Base-by-base conservation (phyloP, 2,113 vertebrate genomes). In the Turnix velox region DNA sequence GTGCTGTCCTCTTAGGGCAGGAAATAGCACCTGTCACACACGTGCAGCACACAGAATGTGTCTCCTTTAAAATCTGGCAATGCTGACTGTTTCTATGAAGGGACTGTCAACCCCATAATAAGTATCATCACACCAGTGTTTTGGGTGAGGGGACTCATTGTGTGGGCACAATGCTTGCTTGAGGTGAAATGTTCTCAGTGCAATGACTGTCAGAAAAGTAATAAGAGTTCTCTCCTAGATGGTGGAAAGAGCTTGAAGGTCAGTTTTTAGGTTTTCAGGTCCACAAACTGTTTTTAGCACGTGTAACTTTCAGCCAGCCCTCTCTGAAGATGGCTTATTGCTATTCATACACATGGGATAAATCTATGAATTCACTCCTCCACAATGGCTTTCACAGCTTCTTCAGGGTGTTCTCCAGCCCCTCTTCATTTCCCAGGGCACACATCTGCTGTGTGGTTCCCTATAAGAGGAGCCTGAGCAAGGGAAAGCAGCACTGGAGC, bases 261-360 rank as follows among this genome's bases (percentile, higher is more conserved):
- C 63, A 79, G 35, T 8, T 66, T 95, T 77, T 78, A 77, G 75
- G 96, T 97, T 96, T 97, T 93, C 92, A 97, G 96, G 94, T 96
- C 94, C 84, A 37, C 94, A 84, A 14, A 84, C 69, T 69, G 28
- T 76, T 71, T 6, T 1, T 9, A 79, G 74, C 55, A 22, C 1
- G 16, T 95, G 93, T 93, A 97, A 95, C 92, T 91, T 90, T 91
- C 95, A 96, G 73, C 28, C 20, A 58, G 35, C 33, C 30, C 67
- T 76, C 59, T 54, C 24, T 62, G 69, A 74, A 79, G 35, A 57
- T 31, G 51, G 33, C 63, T 65, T 74, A 72, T 84, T 72, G 43
- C 35, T 90, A 45, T 90, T 77, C 68, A 57, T 25, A 55, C 48
- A 35, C 0, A 0, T 1, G 58, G 23, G 31, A 42, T 65, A 85